Conservation (phyloP, 2,888 invertebrate species). For the Scaptomyza caliginosa region DNA sequence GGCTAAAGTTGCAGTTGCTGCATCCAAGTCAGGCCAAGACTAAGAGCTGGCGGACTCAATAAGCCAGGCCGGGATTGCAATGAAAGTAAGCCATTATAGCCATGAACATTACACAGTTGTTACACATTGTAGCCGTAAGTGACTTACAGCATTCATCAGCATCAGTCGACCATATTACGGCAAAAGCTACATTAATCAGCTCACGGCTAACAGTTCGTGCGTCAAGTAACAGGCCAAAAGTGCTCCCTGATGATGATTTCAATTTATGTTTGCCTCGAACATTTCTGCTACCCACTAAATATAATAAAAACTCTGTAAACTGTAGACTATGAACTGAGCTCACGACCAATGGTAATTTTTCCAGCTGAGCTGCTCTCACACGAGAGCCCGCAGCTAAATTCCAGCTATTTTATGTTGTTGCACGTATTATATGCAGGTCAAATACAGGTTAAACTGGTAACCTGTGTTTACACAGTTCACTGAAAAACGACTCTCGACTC, state of each 20-base stretch:
- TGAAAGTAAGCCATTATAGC: conserved; percentile 63
- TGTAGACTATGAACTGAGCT: conserved; percentile 9
- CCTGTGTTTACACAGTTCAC: conserved; percentile 37
- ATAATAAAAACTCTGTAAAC: background rate
- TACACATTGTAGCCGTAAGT: conserved; percentile 51
- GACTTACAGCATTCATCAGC: conserved; percentile 55
- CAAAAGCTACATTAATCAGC: conserved; percentile 59
- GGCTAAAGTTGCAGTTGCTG: conserved; percentile 5
- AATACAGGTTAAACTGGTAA: conserved; percentile 15
- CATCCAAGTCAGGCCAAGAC: conserved; percentile 19
- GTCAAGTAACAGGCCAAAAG: conserved; percentile 35
- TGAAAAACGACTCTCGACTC: conserved; percentile 18
- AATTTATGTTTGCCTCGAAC: conserved; percentile 31
- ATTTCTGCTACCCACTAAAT: background rate
- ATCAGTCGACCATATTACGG: conserved; percentile 43
- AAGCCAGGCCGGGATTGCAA: conserved; percentile 64
- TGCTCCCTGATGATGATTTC: conserved; percentile 46
- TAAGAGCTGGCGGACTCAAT: conserved; percentile 40
- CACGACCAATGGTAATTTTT: conserved; percentile 58
- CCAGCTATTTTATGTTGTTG: conserved; percentile 28
- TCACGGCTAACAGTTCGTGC: conserved; percentile 12
- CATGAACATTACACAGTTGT: conserved; percentile 30
- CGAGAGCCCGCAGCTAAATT: conserved; percentile 32
- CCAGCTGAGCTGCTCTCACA: conserved; percentile 45
- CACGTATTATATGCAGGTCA: conserved; percentile 45